These are phyloP conservation scores for Cossypha caffra DNA, from an alignment of 2,797 vertebrate genomes.

Conservation along the genomic window DNA sequence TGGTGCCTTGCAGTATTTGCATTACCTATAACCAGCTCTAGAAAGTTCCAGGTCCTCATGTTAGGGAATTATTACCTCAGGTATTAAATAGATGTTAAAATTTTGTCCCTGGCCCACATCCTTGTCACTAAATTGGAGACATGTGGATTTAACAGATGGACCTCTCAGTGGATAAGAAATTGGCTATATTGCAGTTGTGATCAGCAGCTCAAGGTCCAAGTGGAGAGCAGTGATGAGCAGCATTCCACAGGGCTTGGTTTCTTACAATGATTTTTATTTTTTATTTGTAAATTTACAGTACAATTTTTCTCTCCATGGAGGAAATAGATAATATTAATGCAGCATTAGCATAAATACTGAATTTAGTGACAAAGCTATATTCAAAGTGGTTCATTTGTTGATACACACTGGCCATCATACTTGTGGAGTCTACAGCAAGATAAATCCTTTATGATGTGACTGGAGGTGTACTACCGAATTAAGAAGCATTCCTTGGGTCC, in stretches of 20 bases:
- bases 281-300: background rate
- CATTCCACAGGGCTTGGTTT: background rate
- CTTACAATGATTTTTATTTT: background rate
- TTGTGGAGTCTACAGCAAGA: background rate
- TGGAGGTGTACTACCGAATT: background rate
- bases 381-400: background rate
- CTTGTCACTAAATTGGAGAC: background rate
- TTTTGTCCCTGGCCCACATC: background rate
- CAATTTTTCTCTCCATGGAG: background rate
- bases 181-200: background rate
- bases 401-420: background rate
- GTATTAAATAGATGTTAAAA: background rate
- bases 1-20: background rate
- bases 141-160: background rate
- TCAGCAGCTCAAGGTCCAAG: background rate
- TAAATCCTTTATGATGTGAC: background rate
- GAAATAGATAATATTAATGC: background rate
- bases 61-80: background rate
- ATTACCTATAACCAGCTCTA: background rate
- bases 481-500: background rate
- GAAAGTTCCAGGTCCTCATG: background rate
- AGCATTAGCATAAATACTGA: background rate
- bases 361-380: background rate
- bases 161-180: background rate
- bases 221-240: accelerated